A percentile compares a stretch with the other conserved stretches of the same genome.
phyloP scores from a whole-genome alignment of 2,113 vertebrate species.

The Emberiza fucata region DNA sequence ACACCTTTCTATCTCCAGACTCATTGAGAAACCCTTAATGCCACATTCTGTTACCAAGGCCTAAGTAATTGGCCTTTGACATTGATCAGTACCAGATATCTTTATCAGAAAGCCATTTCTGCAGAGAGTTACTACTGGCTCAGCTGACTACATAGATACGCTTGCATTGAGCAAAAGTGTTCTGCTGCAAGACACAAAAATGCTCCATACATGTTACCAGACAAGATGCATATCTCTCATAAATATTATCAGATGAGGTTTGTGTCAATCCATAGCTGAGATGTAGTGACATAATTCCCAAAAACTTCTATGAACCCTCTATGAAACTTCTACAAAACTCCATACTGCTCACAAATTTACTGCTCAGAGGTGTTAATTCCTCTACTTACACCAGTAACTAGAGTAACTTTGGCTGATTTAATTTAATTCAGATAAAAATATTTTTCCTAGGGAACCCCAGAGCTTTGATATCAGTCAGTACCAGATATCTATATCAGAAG shows the following conservation, averaged over 20 bases:
- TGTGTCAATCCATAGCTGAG: background rate
- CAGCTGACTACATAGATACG: background rate
- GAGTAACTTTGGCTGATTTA: background rate
- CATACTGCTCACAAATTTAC: background rate
- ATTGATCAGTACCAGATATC: too few relatives aligned
- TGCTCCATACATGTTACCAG: background rate
- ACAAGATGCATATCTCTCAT: background rate
- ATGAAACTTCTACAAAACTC: background rate
- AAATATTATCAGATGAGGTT: background rate
- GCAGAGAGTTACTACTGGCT: background rate
- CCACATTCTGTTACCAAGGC: background rate
- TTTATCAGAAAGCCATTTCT: background rate
- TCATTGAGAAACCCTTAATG: background rate
- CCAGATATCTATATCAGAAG: constrained; percentile 89
- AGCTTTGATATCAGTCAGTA: constrained; percentile 47
- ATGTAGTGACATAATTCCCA: background rate
- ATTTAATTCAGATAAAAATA: background rate
- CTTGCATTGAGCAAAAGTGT: background rate
- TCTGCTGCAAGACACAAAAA: background rate
- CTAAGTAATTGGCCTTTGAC: background rate
- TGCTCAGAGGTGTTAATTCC: background rate
- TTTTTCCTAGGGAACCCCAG: background rate
- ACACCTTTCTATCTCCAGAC: background rate
- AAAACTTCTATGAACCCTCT: background rate
- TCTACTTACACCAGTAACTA: background rate